Conservation (phyloP, 2,888 invertebrate species). For the Arge pagana region DNA sequence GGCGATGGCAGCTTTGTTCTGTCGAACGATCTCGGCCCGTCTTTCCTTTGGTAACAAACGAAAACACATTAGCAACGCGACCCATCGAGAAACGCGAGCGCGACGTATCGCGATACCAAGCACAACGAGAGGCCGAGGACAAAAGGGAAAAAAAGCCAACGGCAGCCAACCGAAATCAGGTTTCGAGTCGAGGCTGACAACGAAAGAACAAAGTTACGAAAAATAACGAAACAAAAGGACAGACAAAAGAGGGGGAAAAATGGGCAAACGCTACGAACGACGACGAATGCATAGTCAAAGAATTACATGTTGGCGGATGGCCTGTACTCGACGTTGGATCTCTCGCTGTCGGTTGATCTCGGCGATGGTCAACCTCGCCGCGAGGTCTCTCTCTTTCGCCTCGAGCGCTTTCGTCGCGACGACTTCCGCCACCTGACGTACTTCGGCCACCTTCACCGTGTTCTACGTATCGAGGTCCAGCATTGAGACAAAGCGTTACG, state of each 20-base stretch:
- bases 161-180: too few relatives aligned
- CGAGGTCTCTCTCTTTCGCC: slow-evolving; percentile 62
- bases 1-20: slow-evolving; percentile 79
- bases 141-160: too few relatives aligned
- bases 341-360: slow-evolving; percentile 85
- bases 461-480: slow-evolving; percentile 63
- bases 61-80: too few relatives aligned
- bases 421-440: slow-evolving; percentile 68
- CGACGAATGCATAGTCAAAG: slow-evolving; percentile 28
- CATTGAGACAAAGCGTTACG: too few relatives aligned
- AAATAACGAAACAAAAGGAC: background rate
- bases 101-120: too few relatives aligned
- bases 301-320: slow-evolving; percentile 83
- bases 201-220: too few relatives aligned
- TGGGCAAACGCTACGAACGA: background rate
- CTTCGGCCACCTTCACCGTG: slow-evolving; percentile 71
- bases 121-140: too few relatives aligned
- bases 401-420: slow-evolving; percentile 72
- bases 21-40: slow-evolving; percentile 87
- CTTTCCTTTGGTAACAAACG: slow-evolving; percentile 70
- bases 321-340: slow-evolving; percentile 83
- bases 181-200: too few relatives aligned
- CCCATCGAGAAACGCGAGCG: too few relatives aligned
- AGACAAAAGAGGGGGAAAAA: background rate
- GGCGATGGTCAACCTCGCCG: slow-evolving; percentile 77